phyloP scores from a whole-genome alignment of 2,113 vertebrate species.

The Phalacrocorax brasilianus region DNA sequence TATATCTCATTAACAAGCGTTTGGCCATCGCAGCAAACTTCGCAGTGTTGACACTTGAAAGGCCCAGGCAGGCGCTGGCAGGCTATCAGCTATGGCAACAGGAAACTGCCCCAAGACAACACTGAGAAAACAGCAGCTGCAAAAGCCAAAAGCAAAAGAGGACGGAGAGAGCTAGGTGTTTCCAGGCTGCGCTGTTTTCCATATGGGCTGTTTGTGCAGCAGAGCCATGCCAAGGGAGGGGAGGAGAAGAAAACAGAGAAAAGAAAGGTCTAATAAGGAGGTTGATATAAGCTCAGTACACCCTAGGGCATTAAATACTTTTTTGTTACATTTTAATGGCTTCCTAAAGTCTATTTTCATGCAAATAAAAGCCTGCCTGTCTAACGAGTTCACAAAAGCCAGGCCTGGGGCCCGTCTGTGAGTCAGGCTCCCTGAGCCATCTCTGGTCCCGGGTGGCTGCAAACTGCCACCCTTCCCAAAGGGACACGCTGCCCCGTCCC shows the following conservation, averaged over 20 bases:
- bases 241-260: background rate
- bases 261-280: conserved; percentile 44
- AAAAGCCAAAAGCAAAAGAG: conserved; percentile 73
- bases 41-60: conserved; percentile 85
- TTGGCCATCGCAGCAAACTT: conserved; percentile 78
- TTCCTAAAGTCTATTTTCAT: conserved; percentile 62
- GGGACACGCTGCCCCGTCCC: background rate
- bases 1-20: conserved; percentile 85
- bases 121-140: conserved; percentile 83
- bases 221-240: background rate
- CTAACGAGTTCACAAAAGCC: conserved; percentile 5
- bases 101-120: conserved; percentile 82
- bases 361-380: conserved; percentile 47
- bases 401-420: background rate
- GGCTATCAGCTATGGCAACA: conserved; percentile 82
- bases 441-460: background rate
- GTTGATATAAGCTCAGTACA: background rate
- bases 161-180: conserved; percentile 66
- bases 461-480: background rate
- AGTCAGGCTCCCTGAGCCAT: background rate
- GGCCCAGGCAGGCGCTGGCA: conserved; percentile 80
- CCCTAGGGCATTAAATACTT: conserved; percentile 41
- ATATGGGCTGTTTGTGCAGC: conserved; percentile 17
- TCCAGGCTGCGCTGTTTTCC: conserved; percentile 42
- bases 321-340: conserved; percentile 66